Percentiles rank a stretch among this genome's conserved stretches.
Evolutionary conservation across 2,113 vertebrate genomes (phyloP).

Genomic region (Paralichthys olivaceus): DNA sequence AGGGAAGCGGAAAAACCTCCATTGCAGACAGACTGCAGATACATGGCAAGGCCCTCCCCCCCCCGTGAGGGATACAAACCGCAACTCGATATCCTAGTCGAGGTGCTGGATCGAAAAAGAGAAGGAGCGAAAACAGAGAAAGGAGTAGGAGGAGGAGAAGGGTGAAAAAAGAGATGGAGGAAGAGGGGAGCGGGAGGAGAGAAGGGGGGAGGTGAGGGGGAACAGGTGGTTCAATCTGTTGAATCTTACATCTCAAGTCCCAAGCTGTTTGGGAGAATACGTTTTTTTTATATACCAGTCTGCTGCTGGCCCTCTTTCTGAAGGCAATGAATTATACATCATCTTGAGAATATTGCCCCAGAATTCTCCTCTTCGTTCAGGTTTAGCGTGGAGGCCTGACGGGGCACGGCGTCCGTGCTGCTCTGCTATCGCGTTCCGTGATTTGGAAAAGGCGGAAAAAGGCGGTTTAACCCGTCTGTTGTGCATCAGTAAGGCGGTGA

Average conservation of each 20-base stretch:
- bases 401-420: slow-evolving; percentile 27
- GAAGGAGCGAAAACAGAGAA: neutral
- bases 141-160: neutral
- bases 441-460: neutral
- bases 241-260: slow-evolving; percentile 65
- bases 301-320: slow-evolving; percentile 29
- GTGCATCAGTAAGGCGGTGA: neutral
- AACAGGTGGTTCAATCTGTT: slow-evolving; percentile 84
- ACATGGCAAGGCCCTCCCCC: slow-evolving; percentile 60
- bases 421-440: neutral
- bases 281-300: slow-evolving; percentile 23
- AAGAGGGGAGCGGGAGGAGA: neutral
- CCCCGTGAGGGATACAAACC: slow-evolving; percentile 60
- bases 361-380: slow-evolving; percentile 51
- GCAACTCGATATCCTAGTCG: slow-evolving; percentile 57
- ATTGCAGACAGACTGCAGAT: slow-evolving; percentile 80
- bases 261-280: slow-evolving; percentile 48
- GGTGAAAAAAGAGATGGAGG: neutral
- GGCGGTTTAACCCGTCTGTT: neutral
- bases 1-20: slow-evolving; percentile 60
- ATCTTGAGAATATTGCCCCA: slow-evolving; percentile 43
- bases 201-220: slow-evolving; percentile 8
- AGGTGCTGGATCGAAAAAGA: slow-evolving; percentile 47
- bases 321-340: slow-evolving; percentile 59
- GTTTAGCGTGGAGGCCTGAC: slow-evolving; percentile 48